Evolutionary conservation across 2,888 invertebrate genomes (phyloP), one percentile per base, ranked within the genome.

Genomic region (Zootermopsis nevadensis): DNA sequence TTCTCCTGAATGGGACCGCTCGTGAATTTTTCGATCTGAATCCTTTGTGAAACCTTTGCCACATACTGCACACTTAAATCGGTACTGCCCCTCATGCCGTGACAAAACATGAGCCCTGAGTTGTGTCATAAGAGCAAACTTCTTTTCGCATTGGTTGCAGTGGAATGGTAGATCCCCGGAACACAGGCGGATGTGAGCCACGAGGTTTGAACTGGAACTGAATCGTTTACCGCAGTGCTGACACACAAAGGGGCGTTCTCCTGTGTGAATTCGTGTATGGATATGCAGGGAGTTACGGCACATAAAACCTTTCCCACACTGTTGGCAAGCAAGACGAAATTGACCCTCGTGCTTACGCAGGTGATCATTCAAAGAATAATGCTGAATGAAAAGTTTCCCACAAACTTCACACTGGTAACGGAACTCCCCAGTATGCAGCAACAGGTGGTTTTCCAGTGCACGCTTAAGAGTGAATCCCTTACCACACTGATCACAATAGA

Each of bases 401-500:
- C 86, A 86, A 0, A 84, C 60, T 74, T 86, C 85, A 82, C 86
- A 86, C 66, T 85, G 85, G 81, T 81, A 86, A 33, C 81, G 77
- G 53, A 69, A 83, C 33, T 84, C 81, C 7, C 83, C 83, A 24
- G 48, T 77, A 79, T 85, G 85, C 19, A 81, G 33, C 24, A 83
- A 80, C 35, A 84, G 67, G 53, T 84, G 85, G 30, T 83, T 86
- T 24, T 84, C 83, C 31, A 86, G 84, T 72, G 82, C 84, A 22
- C 84, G 67, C 84, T 86, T 86, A 38, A 86, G 83, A 10, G 85
- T 77, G 83, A 87, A 88, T 22, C 85, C 85, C 82, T 85, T 85
- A 77, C 85, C 85, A 85, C 88, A 88, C 67, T 86, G 86, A 69
- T 87, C 87, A 86, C 88, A 88, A 77, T 80, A 85, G 67, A 85